phyloP scores from a whole-genome alignment of 2,888 invertebrate species.

The Sussaba pulchella region DNA sequence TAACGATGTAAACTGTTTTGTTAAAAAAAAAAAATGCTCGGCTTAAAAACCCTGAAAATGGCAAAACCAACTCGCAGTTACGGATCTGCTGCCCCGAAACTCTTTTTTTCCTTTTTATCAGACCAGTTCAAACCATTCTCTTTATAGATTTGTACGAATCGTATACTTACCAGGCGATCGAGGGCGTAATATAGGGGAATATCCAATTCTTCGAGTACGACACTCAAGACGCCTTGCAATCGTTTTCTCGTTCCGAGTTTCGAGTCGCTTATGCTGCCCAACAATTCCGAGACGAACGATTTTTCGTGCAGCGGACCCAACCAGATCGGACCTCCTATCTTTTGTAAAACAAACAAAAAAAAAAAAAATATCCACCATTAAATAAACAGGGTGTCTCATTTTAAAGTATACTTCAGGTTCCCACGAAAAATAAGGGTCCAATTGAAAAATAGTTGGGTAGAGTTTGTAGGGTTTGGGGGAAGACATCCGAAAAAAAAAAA shows the following conservation, averaged over 20 bases:
- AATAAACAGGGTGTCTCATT: background rate
- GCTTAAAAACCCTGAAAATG: too few relatives aligned
- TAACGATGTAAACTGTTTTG: too few relatives aligned
- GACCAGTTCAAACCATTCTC: too few relatives aligned
- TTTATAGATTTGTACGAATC: background rate
- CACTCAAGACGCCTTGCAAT: slow-evolving; percentile 91
- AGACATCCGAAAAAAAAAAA: too few relatives aligned
- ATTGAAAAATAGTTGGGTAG: too few relatives aligned
- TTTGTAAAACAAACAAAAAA: slow-evolving; percentile 56
- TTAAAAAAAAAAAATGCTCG: too few relatives aligned
- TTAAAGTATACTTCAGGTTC: background rate
- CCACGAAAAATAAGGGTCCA: background rate
- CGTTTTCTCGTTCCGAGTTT: slow-evolving; percentile 90
- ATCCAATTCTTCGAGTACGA: slow-evolving; percentile 94
- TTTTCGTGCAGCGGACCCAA: slow-evolving; percentile 93
- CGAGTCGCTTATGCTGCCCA: slow-evolving; percentile 84
- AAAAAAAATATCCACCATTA: background rate
- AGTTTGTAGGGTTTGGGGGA: too few relatives aligned
- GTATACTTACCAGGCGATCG: slow-evolving; percentile 86
- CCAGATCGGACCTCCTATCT: slow-evolving; percentile 98
- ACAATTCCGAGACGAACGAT: slow-evolving; percentile 90
- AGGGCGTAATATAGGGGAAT: slow-evolving; percentile 95
- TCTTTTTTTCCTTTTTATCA: too few relatives aligned
- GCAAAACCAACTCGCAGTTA: too few relatives aligned
- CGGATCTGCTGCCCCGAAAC: too few relatives aligned